These are phyloP conservation scores for Nasonia vitripennis DNA, from an alignment of 1,140 invertebrate genomes.

Conservation along the genomic window DNA sequence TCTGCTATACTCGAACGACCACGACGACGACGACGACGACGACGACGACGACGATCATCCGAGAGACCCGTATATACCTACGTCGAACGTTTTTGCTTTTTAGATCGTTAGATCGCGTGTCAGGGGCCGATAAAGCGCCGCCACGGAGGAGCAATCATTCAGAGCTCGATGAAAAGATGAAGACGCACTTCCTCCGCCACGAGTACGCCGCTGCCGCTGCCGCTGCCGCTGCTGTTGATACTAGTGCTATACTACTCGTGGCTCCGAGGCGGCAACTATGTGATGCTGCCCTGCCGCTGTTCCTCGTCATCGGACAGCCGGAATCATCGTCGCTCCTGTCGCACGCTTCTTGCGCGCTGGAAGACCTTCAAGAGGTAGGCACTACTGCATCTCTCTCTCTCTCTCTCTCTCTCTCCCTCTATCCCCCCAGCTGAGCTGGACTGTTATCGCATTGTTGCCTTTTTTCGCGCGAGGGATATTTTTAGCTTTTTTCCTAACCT, in stretches of 20 bases:
- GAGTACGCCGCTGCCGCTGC: background rate
- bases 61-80: no score
- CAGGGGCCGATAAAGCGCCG: background rate
- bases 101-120: no score
- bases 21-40: no score
- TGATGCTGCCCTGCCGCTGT: background rate
- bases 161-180: slow-evolving; percentile 29
- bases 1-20: no score
- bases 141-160: background rate
- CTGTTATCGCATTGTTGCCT: no score
- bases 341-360: background rate
- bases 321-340: background rate
- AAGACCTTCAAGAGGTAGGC: slow-evolving; percentile 19
- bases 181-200: slow-evolving; percentile 28
- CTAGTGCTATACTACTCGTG: background rate
- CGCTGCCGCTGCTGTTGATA: background rate
- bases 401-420: background rate
- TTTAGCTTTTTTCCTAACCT: background rate
- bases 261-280: background rate
- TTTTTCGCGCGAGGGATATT: background rate
- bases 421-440: no score
- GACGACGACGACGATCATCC: no score
- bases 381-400: background rate
- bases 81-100: no score
- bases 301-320: background rate